Percentiles rank a stretch among this genome's conserved stretches.
These are phyloP conservation scores for Zhuqinia jingwanae DNA, from an alignment of 2,888 invertebrate species.

Conservation along the genomic window DNA sequence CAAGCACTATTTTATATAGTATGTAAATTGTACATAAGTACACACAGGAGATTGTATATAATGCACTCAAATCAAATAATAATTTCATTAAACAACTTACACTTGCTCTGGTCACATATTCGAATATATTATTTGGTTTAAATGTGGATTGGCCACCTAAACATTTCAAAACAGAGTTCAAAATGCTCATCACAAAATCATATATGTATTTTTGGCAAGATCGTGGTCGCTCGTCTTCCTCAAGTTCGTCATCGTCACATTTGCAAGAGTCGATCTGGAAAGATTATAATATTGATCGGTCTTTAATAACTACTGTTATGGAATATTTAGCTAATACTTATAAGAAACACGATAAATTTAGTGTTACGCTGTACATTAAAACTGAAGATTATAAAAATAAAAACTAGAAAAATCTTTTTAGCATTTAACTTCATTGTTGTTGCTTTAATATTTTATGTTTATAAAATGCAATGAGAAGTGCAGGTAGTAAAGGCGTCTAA, in stretches of 20 bases:
- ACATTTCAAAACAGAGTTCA: slow-evolving; percentile 43
- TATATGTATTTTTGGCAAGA: slow-evolving; percentile 49
- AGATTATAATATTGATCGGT: no score
- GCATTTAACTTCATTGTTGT: no score
- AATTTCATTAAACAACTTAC: slow-evolving; percentile 6
- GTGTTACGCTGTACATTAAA: no score
- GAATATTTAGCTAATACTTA: no score
- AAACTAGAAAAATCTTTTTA: no score
- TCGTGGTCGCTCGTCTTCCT: not conserved
- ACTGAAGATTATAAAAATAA: no score
- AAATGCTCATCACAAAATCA: slow-evolving; percentile 12
- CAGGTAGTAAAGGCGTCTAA: no score
- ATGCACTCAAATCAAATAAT: not conserved
- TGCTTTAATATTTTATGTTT: no score
- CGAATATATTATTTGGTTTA: slow-evolving; percentile 54
- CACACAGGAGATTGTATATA: slow-evolving; percentile 25
- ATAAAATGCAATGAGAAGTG: no score
- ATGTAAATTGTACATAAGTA: slow-evolving; percentile 58
- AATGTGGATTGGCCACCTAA: slow-evolving; percentile 32
- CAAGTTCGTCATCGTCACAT: slow-evolving; percentile 34
- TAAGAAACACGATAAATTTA: no score
- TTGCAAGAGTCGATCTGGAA: not conserved
- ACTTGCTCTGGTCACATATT: slow-evolving; percentile 47
- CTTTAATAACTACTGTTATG: no score
- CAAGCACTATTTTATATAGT: slow-evolving; percentile 61